Evolutionary conservation across 2,797 vertebrate species (phyloP).

Genomic region (Siniperca scherzeri): DNA sequence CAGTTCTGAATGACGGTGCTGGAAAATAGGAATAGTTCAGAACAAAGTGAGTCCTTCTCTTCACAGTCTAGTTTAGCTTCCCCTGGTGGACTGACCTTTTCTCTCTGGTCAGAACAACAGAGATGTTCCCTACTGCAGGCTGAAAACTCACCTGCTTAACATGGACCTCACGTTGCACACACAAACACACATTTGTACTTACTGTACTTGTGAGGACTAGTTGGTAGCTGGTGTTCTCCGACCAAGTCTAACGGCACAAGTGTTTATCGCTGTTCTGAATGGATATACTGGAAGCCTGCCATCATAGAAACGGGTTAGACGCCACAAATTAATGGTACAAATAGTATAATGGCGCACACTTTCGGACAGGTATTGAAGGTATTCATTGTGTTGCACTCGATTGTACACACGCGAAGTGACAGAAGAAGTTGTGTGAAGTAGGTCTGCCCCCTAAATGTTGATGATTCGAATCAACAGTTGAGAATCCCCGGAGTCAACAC

Average conservation of each 20-base stretch:
- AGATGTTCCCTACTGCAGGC: not conserved
- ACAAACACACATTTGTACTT: not conserved
- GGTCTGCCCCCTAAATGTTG: not conserved
- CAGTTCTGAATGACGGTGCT: not conserved
- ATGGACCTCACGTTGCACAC: slow-evolving; percentile 34
- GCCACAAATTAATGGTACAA: not conserved
- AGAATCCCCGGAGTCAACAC: not conserved
- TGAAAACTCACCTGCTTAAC: slow-evolving; percentile 32
- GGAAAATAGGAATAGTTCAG: not conserved
- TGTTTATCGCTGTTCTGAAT: not conserved
- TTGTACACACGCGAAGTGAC: not conserved
- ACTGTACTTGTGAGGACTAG: not conserved
- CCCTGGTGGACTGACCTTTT: slow-evolving; percentile 28
- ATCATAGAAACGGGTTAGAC: not conserved
- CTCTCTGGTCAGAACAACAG: slow-evolving; percentile 26
- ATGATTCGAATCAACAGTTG: not conserved
- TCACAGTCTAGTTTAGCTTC: not conserved
- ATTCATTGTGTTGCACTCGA: not conserved
- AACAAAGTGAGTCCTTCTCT: slow-evolving; percentile 13
- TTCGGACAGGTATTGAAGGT: not conserved
- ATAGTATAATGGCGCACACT: not conserved
- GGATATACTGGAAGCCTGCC: not conserved
- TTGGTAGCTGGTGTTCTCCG: not conserved
- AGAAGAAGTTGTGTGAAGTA: not conserved
- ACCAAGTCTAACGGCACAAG: not conserved